phyloP scores from a whole-genome alignment of 1,140 invertebrate species.

The Gryllus bimaculatus region DNA sequence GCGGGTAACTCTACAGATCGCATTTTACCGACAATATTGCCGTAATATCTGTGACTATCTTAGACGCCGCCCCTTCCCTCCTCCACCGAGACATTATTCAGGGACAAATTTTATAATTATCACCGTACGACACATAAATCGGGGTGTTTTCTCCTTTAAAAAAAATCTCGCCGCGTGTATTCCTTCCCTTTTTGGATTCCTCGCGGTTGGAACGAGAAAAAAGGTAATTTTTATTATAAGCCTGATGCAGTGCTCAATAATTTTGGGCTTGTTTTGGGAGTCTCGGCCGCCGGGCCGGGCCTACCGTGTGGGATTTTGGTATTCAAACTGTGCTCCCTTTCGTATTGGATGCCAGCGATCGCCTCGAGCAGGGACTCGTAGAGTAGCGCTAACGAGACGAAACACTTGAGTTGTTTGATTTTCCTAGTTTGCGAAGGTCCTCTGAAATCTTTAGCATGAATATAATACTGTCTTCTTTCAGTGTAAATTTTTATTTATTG shows the following conservation, averaged over 20 bases:
- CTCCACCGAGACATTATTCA: not conserved
- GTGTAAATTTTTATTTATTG: too few species aligned
- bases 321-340: too few species aligned
- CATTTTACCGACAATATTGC: slow-evolving; percentile 4
- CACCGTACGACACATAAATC: not conserved
- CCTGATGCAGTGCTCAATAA: not conserved
- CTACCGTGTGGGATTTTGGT: too few species aligned
- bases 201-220: not conserved
- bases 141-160: not conserved
- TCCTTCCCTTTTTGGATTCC: slow-evolving; percentile 1
- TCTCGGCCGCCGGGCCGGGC: not conserved
- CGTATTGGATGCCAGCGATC: too few species aligned
- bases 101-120: slow-evolving; percentile 1
- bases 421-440: too few species aligned
- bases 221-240: not conserved
- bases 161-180: not conserved
- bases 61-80: not conserved
- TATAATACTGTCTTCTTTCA: too few species aligned
- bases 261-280: not conserved
- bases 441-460: too few species aligned
- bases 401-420: too few species aligned
- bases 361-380: too few species aligned
- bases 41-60: not conserved
- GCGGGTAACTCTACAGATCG: not conserved
- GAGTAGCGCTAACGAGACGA: too few species aligned